Evolutionary conservation across 2,888 invertebrate species (phyloP).

Genomic region (Chalcosyrphus nemorum): DNA sequence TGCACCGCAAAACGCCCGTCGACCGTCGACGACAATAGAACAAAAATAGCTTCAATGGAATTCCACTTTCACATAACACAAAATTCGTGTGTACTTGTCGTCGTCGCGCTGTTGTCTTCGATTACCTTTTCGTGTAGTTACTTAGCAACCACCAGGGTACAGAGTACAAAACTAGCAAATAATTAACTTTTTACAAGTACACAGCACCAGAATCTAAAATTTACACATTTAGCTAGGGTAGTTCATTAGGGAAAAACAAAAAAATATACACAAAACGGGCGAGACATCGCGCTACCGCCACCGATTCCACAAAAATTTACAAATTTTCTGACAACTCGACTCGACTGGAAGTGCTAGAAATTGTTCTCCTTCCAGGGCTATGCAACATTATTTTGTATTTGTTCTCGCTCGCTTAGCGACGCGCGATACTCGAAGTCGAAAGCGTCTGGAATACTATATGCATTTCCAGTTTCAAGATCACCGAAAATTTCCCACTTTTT

Average conservation of each 20-base stretch:
- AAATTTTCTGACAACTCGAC: constrained; percentile 70
- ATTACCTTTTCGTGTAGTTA: constrained; percentile 52
- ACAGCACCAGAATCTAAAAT: constrained; percentile 47
- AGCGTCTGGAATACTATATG: constrained; percentile 56
- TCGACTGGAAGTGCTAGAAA: constrained; percentile 60
- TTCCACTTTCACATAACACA: constrained; percentile 68
- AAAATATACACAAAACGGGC: constrained; percentile 16
- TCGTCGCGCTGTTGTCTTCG: too few species aligned
- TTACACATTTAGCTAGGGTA: constrained; percentile 37
- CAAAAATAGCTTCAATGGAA: constrained; percentile 67
- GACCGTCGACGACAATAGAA: constrained; percentile 34
- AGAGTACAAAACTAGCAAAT: constrained; percentile 46
- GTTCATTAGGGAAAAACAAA: constrained; percentile 51
- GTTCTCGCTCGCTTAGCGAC: constrained; percentile 19
- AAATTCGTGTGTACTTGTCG: constrained; percentile 27
- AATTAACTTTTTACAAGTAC: constrained; percentile 14
- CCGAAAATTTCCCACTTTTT: neutral
- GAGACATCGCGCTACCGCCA: constrained; percentile 57
- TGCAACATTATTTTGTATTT: constrained; percentile 55
- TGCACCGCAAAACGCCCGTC: constrained; percentile 47
- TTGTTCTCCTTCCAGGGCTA: constrained; percentile 51
- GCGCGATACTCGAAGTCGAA: constrained; percentile 70
- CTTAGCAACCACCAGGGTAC: constrained; percentile 61
- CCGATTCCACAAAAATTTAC: constrained; percentile 58
- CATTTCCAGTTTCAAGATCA: constrained; percentile 59